These are phyloP conservation scores for Nephila pilipes DNA, from an alignment of 1,140 invertebrate species.

Conservation along the genomic window DNA sequence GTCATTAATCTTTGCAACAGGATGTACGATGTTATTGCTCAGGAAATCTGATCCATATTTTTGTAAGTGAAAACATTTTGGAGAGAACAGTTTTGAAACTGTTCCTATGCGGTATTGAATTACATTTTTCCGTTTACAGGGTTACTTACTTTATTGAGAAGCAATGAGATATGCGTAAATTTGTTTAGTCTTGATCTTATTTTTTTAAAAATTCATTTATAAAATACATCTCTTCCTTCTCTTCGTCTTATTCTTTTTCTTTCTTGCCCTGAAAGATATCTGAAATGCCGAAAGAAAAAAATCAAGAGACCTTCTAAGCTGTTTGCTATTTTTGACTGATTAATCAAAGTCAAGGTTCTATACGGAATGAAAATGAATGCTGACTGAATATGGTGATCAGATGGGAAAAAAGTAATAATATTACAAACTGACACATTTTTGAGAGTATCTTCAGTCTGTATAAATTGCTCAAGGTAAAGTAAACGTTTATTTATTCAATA, in stretches of 20 bases:
- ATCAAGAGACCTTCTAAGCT: background rate
- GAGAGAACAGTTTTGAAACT: too few species aligned
- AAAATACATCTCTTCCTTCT: background rate
- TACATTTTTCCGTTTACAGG: background rate
- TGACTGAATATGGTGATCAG: background rate
- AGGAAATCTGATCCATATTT: background rate
- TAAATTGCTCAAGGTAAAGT: too few species aligned
- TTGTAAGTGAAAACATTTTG: background rate
- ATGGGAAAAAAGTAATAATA: background rate
- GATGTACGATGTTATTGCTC: too few species aligned
- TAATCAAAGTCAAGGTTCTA: background rate
- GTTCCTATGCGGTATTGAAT: background rate
- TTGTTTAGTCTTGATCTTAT: slow-evolving; percentile 2
- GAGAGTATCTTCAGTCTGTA: too few species aligned
- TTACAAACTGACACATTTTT: background rate
- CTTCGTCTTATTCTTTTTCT: background rate
- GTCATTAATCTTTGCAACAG: too few species aligned
- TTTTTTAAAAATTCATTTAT: background rate
- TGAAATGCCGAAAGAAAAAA: background rate
- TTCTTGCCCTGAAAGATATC: background rate
- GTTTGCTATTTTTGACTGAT: background rate
- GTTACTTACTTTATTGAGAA: background rate
- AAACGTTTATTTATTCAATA: too few species aligned
- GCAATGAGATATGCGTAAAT: background rate
- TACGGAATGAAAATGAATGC: background rate